Evolutionary conservation across 1,140 invertebrate species (phyloP), one percentile per base, ranked within the genome.

Genomic region (Zaprionus kolodkinae): DNA sequence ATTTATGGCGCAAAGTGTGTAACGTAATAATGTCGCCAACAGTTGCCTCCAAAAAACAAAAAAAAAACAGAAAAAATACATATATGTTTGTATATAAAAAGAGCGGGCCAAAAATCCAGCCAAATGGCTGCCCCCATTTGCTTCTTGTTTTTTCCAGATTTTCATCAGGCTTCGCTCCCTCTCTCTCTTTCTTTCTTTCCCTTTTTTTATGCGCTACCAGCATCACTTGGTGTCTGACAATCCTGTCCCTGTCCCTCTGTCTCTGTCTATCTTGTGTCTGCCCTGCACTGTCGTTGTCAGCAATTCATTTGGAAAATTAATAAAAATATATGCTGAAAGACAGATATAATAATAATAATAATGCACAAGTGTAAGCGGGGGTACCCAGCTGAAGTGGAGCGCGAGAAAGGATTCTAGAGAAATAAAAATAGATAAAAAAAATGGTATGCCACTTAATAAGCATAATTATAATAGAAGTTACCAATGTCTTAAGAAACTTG

Each of bases 271-370:
- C 17, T 69, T 85, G 78, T 69, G 66, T 68, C 52, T 80, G 69
- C 72, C 54, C 72, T n/a, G 45, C 71, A 72, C 81, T 81, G 69
- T 61, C 74, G 73, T 84, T 86, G 87, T 65, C 65, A 81, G 72
- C 74, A 91, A 91, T 74, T 91, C 87, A 91, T 91, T 91, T 91
- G 83, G 87, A 91, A 91, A 91, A 91, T 91, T 84, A 81, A 89
- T 80, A 88, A 88, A 86, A 86, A 78, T 85, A 85, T 78, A 84
- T 61, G 45, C 21, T 35, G 61, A 36, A 5, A 65, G 27, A 30
- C 27, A 45, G 25, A 52, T 43, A 56, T 27, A 43, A 40, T 2
- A n/a, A 25, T 43, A 30, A 21, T 50, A 55, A 21, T 21, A 2
- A 33, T 33, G 30, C 11, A 36, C 17, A 36, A 27, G 13, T 59